Evolutionary conservation across 2,888 invertebrate genomes (phyloP).

Genomic region (Cataglyphis cursor): DNA sequence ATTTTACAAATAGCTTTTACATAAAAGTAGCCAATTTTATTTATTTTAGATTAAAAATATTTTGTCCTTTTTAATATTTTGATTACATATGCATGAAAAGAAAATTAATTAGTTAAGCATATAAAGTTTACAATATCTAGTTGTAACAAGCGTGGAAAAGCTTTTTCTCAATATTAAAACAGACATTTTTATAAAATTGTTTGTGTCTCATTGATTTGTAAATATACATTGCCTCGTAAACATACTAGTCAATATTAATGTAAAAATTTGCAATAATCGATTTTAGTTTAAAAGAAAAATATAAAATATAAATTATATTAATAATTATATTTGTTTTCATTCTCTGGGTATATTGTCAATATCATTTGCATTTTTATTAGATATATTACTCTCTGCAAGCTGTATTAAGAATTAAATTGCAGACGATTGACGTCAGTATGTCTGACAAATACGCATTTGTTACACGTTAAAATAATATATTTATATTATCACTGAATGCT

Average conservation of each 20-base stretch:
- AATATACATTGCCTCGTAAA: background rate
- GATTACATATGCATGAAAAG: background rate
- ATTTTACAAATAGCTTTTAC: background rate
- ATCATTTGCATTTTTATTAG: no score
- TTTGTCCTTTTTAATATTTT: background rate
- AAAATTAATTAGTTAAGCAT: background rate
- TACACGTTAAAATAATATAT: background rate
- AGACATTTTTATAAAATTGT: background rate
- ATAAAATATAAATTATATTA: no score
- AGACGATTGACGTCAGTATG: conserved; percentile 3
- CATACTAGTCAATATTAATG: no score
- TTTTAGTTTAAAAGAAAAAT: no score
- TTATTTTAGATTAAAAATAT: background rate
- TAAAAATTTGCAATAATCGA: no score
- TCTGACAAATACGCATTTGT: conserved; percentile 14
- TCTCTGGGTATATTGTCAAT: no score
- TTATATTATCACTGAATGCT: background rate
- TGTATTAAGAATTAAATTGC: conserved; percentile 30
- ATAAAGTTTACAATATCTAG: background rate
- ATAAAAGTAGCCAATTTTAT: background rate
- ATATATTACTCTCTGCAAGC: no score
- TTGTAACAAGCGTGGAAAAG: background rate
- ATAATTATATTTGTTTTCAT: no score
- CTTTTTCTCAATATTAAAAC: background rate
- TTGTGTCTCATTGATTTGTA: background rate